Base-by-base conservation (phyloP, 2,113 vertebrate genomes). In the Chiloscyllium plagiosum region DNA sequence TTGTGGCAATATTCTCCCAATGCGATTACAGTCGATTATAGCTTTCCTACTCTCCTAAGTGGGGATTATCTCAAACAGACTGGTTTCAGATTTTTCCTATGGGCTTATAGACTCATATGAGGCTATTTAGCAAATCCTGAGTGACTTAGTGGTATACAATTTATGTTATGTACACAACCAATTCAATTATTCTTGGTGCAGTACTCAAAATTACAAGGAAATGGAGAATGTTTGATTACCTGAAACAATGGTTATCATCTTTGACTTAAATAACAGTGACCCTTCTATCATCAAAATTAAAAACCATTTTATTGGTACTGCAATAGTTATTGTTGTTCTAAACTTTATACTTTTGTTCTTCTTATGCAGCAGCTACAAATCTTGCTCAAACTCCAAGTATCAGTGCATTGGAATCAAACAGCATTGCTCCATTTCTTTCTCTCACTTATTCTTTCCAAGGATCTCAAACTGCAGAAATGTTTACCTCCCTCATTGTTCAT, bases 61-160 rank as follows among this genome's bases (percentile, higher is more conserved):
- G 42, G 26, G 52, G 87, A 90, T 52, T 61, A 7, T 10, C 24
- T 72, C 24, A 72, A 72, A 72, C 7, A 52, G 47, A 52, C 12
- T 52, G 10, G 66, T 95, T 70, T 47, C 5, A 26, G 29, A 95
- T 50, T 72, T 95, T 52, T 26, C 26, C 94, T 76, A 33, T 52
- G 13, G 5, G 10, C 69, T 17, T 33, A 52, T 10, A 72, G 42
- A 12, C 68, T 94, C 65, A 37, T n/a, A 50, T 10, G 93, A 29
- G 42, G 42, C 47, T 52, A 95, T 72, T 72, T 72, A 95, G 72
- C 94, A 95, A 72, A 33, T 95, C 50, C 42, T 95, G 94, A 47
- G 1, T 65, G n/a, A 76, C 42, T 95, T 68, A 70, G 24, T 37
- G 12, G 68, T 10, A 26, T 26, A 24, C 22, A 5, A 50, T 76